These are phyloP conservation scores for Meteorus cinctellus DNA, from an alignment of 2,888 invertebrate genomes.

Conservation along the genomic window DNA sequence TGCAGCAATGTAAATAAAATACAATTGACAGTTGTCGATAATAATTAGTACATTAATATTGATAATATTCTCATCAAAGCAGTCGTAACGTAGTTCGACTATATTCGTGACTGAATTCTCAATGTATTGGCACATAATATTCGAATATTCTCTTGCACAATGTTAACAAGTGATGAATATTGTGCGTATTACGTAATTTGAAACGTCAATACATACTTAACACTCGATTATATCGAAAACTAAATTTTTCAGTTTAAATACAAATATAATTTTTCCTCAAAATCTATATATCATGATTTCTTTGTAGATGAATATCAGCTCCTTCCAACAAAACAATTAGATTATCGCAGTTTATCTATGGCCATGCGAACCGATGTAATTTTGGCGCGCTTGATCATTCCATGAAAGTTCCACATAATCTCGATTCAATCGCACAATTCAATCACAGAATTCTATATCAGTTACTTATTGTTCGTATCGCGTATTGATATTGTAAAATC, in stretches of 20 bases:
- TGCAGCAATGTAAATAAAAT: constrained; percentile 61
- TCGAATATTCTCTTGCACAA: constrained; percentile 55
- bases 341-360: constrained; percentile 4
- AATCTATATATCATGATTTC: neutral
- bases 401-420: neutral
- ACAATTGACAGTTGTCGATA: constrained; percentile 57
- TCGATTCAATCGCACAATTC: neutral
- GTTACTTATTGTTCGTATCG: neutral
- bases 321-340: constrained; percentile 8
- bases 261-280: neutral
- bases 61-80: constrained; percentile 51
- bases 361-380: neutral
- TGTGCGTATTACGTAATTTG: neutral
- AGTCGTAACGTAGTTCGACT: constrained; percentile 58
- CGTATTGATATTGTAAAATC: neutral
- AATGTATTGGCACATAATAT: constrained; percentile 70
- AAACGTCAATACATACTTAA: neutral
- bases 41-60: constrained; percentile 61
- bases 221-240: constrained; percentile 53
- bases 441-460: neutral
- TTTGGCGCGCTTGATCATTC: neutral
- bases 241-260: constrained; percentile 31
- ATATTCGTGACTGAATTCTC: constrained; percentile 55
- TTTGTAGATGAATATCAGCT: neutral
- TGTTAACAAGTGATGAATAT: constrained; percentile 13